These are phyloP conservation scores for Callocephalon fimbriatum DNA, from an alignment of 2,113 vertebrate species.

Conservation along the genomic window DNA sequence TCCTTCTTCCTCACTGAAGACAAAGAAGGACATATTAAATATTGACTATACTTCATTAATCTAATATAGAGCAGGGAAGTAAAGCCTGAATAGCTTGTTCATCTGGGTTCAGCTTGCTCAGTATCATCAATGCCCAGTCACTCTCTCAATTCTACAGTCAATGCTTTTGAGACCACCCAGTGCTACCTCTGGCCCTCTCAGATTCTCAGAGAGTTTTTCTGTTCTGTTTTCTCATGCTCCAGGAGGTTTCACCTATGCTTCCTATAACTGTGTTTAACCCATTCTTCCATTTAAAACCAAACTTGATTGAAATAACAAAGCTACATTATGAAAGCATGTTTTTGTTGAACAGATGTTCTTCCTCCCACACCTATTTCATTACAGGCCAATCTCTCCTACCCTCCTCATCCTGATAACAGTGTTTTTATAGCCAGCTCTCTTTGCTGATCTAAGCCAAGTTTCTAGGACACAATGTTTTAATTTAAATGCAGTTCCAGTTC, in stretches of 20 bases:
- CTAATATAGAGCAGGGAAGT: not conserved
- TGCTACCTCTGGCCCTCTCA: not conserved
- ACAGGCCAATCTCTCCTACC: not conserved
- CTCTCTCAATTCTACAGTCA: not conserved
- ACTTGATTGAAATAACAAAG: slow-evolving; percentile 18
- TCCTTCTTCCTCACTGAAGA: not conserved
- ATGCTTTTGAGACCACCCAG: not conserved
- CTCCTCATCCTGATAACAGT: not conserved
- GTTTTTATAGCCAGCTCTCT: not conserved
- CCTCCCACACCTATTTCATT: slow-evolving; percentile 26
- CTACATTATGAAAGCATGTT: not conserved
- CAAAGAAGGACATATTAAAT: not conserved
- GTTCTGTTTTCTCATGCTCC: not conserved
- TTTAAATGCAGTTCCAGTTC: slow-evolving; percentile 11
- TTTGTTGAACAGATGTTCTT: slow-evolving; percentile 20
- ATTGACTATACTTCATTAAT: not conserved
- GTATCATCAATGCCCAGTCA: not conserved
- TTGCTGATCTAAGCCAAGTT: slow-evolving; percentile 35
- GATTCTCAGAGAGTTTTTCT: not conserved
- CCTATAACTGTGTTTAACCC: not conserved
- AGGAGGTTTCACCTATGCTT: not conserved
- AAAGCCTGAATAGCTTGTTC: not conserved
- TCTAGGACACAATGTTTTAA: slow-evolving; percentile 23
- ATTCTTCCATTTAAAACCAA: not conserved
- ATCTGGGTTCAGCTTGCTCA: not conserved